These are phyloP conservation scores for Beroe ovata DNA, from an alignment of 37 sponge, comb jelly and placozoan species.

Conservation along the genomic window DNA sequence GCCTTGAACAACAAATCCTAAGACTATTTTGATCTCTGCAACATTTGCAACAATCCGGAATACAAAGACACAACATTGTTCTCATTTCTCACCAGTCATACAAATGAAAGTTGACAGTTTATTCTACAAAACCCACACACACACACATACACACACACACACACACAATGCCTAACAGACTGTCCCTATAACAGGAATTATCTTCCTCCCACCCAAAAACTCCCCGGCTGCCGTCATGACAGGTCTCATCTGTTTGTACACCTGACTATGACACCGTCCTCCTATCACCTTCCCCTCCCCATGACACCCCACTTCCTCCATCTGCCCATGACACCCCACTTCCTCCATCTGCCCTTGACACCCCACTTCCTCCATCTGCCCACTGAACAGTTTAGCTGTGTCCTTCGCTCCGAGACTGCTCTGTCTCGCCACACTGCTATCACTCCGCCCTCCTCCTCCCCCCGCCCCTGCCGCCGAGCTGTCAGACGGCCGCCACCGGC, in stretches of 20 bases:
- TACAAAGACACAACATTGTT: no score
- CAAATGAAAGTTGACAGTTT: no score
- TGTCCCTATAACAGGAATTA: not conserved
- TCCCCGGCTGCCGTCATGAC: not conserved
- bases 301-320: not conserved
- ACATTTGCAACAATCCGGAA: no score
- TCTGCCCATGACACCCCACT: no score
- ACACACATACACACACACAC: no score
- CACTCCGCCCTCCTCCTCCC: no score
- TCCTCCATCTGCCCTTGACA: not conserved
- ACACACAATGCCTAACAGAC: not conserved
- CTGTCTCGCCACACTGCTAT: no score
- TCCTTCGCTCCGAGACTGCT: not conserved
- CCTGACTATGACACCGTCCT: not conserved
- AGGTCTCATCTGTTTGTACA: not conserved
- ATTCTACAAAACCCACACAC: no score
- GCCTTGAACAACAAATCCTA: no score
- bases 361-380: not conserved
- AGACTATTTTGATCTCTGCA: no score
- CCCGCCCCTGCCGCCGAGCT: not conserved
- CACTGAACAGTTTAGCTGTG: not conserved
- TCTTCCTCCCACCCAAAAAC: not conserved
- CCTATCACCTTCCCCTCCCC: not conserved
- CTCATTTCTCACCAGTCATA: no score
- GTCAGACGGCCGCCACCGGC: not conserved